Evolutionary conservation across 2,113 vertebrate species (phyloP).

Genomic region (Mastomys natalensis): DNA sequence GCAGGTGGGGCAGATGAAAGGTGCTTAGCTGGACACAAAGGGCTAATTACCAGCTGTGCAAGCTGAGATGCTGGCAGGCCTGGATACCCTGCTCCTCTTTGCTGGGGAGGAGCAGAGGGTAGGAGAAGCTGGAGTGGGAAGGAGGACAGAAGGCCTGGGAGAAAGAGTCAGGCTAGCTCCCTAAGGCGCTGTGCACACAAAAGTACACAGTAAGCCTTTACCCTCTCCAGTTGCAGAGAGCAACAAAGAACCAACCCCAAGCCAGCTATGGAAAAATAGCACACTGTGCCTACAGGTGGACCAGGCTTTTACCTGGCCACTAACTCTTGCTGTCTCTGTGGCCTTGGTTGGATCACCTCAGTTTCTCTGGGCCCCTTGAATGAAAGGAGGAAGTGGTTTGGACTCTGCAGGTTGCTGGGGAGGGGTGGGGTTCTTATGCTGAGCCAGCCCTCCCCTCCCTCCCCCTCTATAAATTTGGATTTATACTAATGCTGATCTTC

Average conservation of each 20-base stretch:
- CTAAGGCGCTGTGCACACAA: background rate
- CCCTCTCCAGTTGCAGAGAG: background rate
- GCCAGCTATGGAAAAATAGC: background rate
- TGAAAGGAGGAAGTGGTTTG: background rate
- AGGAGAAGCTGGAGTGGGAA: background rate
- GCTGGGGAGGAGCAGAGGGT: background rate
- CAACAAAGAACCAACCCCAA: background rate
- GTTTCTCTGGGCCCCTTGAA: conserved; percentile 11
- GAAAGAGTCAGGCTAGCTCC: background rate
- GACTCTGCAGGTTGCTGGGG: background rate
- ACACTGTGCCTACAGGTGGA: background rate
- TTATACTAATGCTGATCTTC: background rate
- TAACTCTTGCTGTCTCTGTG: background rate
- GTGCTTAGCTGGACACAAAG: conserved; percentile 69
- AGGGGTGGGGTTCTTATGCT: no score
- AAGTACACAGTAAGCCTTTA: background rate
- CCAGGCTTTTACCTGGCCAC: background rate
- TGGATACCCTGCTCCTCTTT: background rate
- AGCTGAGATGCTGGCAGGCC: conserved; percentile 52
- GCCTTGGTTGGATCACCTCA: background rate
- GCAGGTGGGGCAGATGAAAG: conserved; percentile 71
- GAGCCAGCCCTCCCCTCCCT: background rate
- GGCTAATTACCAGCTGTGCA: conserved; percentile 75
- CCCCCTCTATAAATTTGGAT: background rate
- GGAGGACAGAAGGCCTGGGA: background rate